phyloP scores from a whole-genome alignment of 2,888 invertebrate species.

The Loripinus fragilis region DNA sequence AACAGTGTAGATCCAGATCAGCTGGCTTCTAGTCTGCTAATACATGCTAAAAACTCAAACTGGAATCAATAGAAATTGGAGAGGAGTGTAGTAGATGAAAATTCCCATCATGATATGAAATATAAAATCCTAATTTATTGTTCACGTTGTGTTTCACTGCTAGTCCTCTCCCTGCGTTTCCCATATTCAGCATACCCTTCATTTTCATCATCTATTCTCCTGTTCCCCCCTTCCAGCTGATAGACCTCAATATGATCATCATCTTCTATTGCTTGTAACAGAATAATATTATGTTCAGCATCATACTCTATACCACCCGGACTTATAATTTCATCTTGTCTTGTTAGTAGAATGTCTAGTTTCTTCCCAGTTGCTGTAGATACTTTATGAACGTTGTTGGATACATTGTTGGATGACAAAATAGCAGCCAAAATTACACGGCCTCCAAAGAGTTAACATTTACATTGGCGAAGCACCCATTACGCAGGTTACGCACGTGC shows the following conservation, averaged over 20 bases:
- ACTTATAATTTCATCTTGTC: constrained; percentile 15
- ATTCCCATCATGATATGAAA: no score
- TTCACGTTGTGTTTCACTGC: not conserved
- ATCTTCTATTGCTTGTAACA: not conserved
- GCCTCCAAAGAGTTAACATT: no score
- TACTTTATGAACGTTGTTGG: constrained; percentile 1
- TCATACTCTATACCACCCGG: constrained; percentile 12
- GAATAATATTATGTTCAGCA: constrained; percentile 5
- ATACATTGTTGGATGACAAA: not conserved
- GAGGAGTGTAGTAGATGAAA: no score
- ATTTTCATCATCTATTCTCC: not conserved
- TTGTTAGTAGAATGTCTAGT: not conserved
- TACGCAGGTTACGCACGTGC: no score
- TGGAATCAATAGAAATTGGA: no score
- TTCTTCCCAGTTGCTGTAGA: not conserved
- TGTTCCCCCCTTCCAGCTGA: not conserved
- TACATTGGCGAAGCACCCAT: no score
- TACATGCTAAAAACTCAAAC: no score
- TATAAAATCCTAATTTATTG: no score
- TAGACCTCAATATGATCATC: constrained; percentile 9
- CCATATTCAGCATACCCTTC: not conserved
- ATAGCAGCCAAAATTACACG: no score
- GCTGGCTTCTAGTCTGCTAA: no score
- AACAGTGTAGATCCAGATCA: no score
- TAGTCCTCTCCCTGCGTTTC: not conserved